phyloP scores from a whole-genome alignment of 2,113 vertebrate species.

The Castor canadensis region DNA sequence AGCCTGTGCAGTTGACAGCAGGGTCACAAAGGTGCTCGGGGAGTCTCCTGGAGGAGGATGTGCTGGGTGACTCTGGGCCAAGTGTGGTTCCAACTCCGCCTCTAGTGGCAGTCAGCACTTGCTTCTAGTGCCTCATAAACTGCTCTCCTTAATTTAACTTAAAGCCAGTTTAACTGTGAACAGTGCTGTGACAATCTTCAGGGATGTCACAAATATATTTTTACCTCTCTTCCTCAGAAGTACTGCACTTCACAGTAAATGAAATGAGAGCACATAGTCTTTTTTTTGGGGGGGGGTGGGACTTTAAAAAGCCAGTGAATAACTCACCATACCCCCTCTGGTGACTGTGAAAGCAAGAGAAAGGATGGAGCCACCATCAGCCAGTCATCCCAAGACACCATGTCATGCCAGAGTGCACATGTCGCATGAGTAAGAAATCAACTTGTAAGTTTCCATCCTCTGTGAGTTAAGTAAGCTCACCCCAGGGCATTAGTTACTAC shows the following conservation, averaged over 20 bases:
- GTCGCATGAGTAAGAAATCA: neutral
- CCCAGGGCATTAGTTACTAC: neutral
- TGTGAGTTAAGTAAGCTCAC: neutral
- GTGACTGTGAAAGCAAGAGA: neutral
- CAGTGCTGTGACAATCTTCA: no score
- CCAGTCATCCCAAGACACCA: neutral
- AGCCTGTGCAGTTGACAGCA: fast-evolving
- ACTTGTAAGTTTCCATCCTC: neutral
- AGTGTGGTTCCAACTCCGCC: neutral
- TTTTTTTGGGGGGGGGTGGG: neutral
- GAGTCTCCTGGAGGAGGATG: neutral
- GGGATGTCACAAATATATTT: neutral
- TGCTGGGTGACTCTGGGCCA: neutral
- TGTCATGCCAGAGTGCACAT: no score
- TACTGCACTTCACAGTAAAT: neutral
- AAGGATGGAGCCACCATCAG: neutral
- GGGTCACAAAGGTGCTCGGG: neutral
- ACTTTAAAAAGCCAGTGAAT: neutral
- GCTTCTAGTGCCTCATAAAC: neutral
- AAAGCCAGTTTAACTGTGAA: neutral
- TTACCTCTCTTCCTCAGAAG: neutral
- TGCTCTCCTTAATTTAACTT: neutral
- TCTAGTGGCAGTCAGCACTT: neutral
- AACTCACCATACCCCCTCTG: neutral
- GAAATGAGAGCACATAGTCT: neutral